phyloP scores from a whole-genome alignment of 2,113 vertebrate species.

The Mormyrus iriodes region DNA sequence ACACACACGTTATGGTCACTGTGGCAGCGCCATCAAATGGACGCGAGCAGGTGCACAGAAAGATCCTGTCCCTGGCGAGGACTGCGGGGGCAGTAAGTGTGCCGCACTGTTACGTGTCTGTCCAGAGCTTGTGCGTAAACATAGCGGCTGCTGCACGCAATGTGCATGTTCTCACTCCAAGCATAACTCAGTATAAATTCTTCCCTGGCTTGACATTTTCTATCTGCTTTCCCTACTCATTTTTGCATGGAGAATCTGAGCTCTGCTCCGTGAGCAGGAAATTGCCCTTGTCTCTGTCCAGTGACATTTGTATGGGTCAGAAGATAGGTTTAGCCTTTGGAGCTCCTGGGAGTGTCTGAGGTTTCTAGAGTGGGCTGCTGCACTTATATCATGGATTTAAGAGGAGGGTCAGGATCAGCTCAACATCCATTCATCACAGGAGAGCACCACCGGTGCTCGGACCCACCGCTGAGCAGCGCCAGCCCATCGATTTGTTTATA shows the following conservation, averaged over 20 bases:
- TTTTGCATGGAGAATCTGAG: background rate
- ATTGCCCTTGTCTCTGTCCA: background rate
- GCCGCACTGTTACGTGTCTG: background rate
- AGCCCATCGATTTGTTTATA: background rate
- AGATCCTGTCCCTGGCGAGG: background rate
- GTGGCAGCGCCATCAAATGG: conserved; percentile 32
- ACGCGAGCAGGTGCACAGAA: conserved; percentile 17
- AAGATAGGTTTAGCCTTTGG: background rate
- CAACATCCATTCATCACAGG: background rate
- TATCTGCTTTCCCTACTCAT: background rate
- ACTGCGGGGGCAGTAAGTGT: background rate
- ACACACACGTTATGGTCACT: background rate
- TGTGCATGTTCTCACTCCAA: background rate
- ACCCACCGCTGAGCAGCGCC: background rate
- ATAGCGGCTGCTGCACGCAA: background rate
- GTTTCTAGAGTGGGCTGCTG: background rate
- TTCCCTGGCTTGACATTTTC: background rate
- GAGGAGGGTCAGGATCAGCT: background rate
- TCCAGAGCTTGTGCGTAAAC: background rate
- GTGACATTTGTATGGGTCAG: background rate
- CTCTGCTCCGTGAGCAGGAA: background rate
- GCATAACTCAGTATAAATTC: background rate
- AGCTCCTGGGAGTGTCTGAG: background rate
- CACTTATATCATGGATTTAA: background rate
- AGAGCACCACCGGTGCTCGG: background rate